Base-by-base conservation (phyloP, 2,888 invertebrate species). In the Mimumesa dahlbomi region DNA sequence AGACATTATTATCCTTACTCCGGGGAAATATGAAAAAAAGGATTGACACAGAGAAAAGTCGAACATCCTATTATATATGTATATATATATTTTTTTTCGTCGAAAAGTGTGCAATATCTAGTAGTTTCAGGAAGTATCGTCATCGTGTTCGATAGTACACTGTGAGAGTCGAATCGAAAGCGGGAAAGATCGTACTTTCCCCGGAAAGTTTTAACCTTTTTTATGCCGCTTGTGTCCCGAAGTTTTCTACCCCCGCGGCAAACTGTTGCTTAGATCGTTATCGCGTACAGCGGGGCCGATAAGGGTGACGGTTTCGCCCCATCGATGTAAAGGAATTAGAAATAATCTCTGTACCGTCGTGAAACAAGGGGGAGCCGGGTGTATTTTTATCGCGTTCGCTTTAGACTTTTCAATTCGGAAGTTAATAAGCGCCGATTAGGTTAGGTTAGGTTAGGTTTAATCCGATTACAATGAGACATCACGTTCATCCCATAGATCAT, bases 211-310 rank as follows among this genome's bases (percentile, higher is more conserved):
- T 61, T 48, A 63, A 70, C 69, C 67, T 75, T 77, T 77, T 83
- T 82, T 77, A 76, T 58, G 62, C 63, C 57, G 50, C 64, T 57
- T 52, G 73, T 66, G 66, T 65, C 58, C 70, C 75, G 71, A 81
- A 82, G 73, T 77, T 81, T 81, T 63, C 73, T 68, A 29, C 49
- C 40, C 66, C 57, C 70, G 68, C 70, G 73, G 73, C 85, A 84
- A 85, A 85, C 85, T 85, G 85, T 85, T 85, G 85, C 85, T 84
- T 84, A 83, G 82, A 84, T 85, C 85, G 82, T 83, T 85, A 85
- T 85, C 83, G 79, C 79, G 75, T 74, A 74, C 77, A 53, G 59
- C n/a, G 59, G 70, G 53, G 42, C 66, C 75, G 82, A 84, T 81
- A 84, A 79, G 75, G 65, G 73, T 40, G 40, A 36, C 43, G 58